A percentile compares a stretch with the other conserved stretches of the same genome.
These are phyloP conservation scores for Eupithecia centaureata DNA, from an alignment of 2,888 invertebrate species.

Conservation along the genomic window DNA sequence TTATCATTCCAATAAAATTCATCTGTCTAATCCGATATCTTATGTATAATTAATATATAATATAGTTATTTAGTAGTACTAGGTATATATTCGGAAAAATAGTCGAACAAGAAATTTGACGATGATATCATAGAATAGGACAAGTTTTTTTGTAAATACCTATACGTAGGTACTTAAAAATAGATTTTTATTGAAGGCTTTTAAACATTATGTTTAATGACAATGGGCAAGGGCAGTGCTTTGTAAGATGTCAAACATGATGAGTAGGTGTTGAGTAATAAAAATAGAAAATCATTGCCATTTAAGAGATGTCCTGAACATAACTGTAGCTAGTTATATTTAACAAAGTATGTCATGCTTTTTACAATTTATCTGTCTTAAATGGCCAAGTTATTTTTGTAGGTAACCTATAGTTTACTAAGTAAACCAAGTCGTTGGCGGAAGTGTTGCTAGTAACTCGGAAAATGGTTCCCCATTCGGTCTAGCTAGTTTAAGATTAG, in stretches of 20 bases:
- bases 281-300: conserved; percentile 24
- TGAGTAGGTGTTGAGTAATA: conserved; percentile 48
- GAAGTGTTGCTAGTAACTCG: conserved; percentile 38
- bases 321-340: neutral
- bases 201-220: neutral
- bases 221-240: conserved; percentile 47
- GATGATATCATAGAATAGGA: neutral
- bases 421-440: conserved; percentile 33
- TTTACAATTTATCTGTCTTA: neutral
- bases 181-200: neutral
- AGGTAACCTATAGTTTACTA: conserved; percentile 27
- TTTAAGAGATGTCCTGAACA: neutral
- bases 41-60: neutral
- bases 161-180: no score
- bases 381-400: neutral
- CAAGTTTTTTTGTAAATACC: neutral
- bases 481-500: conserved; percentile 31
- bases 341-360: conserved; percentile 1
- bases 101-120: neutral
- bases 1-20: neutral
- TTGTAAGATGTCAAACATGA: conserved; percentile 45
- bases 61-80: neutral
- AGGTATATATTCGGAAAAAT: neutral
- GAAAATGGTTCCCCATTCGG: conserved; percentile 14
- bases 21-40: neutral